phyloP scores from a whole-genome alignment of 2,888 invertebrate species.

The Campoplex capitator region DNA sequence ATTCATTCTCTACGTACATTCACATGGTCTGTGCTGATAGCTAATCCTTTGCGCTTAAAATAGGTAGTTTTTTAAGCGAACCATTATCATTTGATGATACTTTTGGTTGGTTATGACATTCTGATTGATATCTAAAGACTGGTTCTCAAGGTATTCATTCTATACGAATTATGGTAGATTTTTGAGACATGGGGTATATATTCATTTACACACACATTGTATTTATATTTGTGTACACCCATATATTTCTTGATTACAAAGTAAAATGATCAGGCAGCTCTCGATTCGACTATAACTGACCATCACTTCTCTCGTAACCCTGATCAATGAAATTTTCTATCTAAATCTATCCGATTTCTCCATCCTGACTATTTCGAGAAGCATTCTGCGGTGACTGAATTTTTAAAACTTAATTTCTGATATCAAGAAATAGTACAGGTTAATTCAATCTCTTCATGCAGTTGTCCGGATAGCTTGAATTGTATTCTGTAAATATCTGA shows the following conservation, averaged over 20 bases:
- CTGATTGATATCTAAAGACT: not conserved
- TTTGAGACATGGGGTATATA: conserved; percentile 6
- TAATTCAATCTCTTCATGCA: not conserved
- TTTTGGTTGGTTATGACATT: not conserved
- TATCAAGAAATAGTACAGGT: not conserved
- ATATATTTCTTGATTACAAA: conserved; percentile 59
- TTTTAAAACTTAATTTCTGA: conserved; percentile 24
- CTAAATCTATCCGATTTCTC: not conserved
- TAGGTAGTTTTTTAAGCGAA: not conserved
- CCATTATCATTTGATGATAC: not conserved
- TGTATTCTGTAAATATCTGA: not conserved
- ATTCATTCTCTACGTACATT: not conserved
- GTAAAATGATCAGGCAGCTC: conserved; percentile 59
- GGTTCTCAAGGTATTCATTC: not conserved
- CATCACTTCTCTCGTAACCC: not conserved
- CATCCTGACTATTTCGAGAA: not conserved
- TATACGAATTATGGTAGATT: not conserved
- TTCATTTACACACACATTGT: not conserved
- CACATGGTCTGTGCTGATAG: not conserved
- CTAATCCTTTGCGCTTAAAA: not conserved
- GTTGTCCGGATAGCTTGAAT: not conserved
- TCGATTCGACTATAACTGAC: conserved; percentile 49
- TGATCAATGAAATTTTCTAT: conserved; percentile 40
- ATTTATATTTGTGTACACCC: not conserved
- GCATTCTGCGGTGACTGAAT: not conserved